Base-by-base conservation (phyloP, 2,888 invertebrate genomes). In the Drosophila flavopinicola region DNA sequence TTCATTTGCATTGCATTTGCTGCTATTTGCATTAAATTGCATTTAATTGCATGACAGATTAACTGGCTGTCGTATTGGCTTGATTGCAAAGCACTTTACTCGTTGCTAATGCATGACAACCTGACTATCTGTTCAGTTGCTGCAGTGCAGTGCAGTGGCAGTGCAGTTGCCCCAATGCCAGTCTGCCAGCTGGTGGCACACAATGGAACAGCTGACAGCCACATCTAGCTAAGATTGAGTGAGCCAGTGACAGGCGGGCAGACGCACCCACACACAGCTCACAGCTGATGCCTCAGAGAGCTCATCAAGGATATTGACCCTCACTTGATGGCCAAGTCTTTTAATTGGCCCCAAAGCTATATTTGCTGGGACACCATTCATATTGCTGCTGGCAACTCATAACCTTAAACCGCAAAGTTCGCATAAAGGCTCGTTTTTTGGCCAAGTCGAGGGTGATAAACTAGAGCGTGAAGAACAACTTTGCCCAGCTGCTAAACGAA, bases 11-110 rank as follows among this genome's bases (percentile, higher is more conserved):
- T 63, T 54, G 45, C 54, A 51, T 10, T 10, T n/a, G 24, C 20
- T 39, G 52, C 47, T 29, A 71, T n/a, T n/a, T n/a, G n/a, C n/a
- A n/a, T 61, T 75, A 72, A 80, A 73, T 75, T 80, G 73, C 78
- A 70, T 53, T 80, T 77, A 85, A 80, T 85, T 82, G 75, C 85
- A 59, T 49, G 66, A 75, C 66, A 75, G 72, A 56, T 66, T 56
- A 58, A 68, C 38, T 70, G 51, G 33, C 32, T 25, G 38, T 41
- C 41, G 45, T 38, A 25, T 65, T 37, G 13, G 32, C n/a, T 11
- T 24, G 10, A n/a, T 13, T 58, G 23, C 30, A 49, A 53, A 44
- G 29, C 60, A 56, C 27, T 52, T 65, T 37, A 39, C 32, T 13
- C 29, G 15, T 38, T n/a, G n/a, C n/a, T 13, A 13, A 11, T 30